Conservation (phyloP, 2,113 vertebrate species). For the Psittacus erithacus region DNA sequence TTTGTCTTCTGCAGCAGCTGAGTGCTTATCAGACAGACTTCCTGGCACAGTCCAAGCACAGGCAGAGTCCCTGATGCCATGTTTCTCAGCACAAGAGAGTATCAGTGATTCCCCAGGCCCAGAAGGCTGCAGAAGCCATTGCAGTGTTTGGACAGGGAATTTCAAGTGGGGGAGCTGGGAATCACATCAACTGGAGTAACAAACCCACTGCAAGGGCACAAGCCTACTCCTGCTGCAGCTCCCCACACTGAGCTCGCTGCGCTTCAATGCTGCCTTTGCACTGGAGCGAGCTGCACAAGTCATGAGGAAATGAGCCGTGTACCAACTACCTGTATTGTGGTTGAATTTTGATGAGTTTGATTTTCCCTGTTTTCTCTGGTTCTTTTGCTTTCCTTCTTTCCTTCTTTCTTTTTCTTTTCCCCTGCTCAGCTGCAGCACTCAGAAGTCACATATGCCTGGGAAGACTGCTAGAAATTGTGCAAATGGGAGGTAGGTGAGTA, state of each 20-base stretch:
- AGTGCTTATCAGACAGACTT: no score
- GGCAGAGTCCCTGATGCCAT: neutral
- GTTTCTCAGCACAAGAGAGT: neutral
- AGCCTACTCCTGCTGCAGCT: neutral
- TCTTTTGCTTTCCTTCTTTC: neutral
- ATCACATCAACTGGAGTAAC: no score
- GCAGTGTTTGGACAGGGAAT: neutral
- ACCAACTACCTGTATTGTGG: accelerated
- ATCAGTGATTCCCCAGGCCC: neutral
- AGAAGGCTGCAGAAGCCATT: neutral
- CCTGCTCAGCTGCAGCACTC: no score
- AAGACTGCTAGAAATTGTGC: neutral
- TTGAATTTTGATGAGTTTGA: neutral
- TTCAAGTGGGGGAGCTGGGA: neutral
- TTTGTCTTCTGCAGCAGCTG: neutral
- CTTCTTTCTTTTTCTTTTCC: neutral
- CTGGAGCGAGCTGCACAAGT: neutral
- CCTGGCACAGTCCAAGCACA: neutral
- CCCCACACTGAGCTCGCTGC: neutral
- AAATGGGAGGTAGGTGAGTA: neutral
- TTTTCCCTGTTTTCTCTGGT: no score
- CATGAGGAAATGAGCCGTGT: accelerated
- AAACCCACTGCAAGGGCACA: no score
- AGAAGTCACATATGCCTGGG: no score
- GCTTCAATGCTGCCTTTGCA: accelerated